Conservation (phyloP, 2,113 vertebrate genomes). For the Anguilla japonica region DNA sequence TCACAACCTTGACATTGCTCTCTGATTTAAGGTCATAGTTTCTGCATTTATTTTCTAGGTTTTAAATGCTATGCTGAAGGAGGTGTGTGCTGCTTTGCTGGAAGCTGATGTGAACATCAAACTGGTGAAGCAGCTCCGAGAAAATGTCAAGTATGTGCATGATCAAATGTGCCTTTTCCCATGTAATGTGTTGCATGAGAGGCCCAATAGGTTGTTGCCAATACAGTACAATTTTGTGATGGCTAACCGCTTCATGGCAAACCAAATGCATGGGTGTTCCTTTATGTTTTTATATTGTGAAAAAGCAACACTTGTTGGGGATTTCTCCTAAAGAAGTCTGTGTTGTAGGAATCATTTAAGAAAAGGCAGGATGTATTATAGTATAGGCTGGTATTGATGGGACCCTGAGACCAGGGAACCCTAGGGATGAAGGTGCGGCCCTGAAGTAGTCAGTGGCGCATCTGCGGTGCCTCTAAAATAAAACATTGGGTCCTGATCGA, state of each 20-base stretch:
- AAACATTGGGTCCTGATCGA: not conserved
- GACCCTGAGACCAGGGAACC: not conserved
- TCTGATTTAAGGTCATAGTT: slow-evolving; percentile 3
- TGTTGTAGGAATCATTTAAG: no score
- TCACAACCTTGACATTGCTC: not conserved
- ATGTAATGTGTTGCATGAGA: not conserved
- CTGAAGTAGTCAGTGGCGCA: not conserved
- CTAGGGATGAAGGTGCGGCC: not conserved
- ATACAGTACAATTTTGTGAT: not conserved
- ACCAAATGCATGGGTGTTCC: not conserved
- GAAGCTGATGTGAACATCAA: slow-evolving; percentile 99
- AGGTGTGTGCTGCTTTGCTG: slow-evolving; percentile 93
- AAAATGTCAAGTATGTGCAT: slow-evolving; percentile 92
- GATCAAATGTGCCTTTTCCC: slow-evolving; percentile 5
- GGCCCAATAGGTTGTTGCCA: not conserved
- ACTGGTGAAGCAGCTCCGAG: slow-evolving; percentile 93
- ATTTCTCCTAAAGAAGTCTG: no score
- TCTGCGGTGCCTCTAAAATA: not conserved
- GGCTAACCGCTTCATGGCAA: not conserved
- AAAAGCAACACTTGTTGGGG: no score
- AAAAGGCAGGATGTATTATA: not conserved
- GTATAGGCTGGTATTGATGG: not conserved
- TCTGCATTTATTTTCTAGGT: slow-evolving; percentile 72
- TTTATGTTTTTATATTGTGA: no score
- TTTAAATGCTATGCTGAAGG: slow-evolving; percentile 97